phyloP scores from a whole-genome alignment of 2,797 vertebrate species.

The Gymnodraco acuticeps region DNA sequence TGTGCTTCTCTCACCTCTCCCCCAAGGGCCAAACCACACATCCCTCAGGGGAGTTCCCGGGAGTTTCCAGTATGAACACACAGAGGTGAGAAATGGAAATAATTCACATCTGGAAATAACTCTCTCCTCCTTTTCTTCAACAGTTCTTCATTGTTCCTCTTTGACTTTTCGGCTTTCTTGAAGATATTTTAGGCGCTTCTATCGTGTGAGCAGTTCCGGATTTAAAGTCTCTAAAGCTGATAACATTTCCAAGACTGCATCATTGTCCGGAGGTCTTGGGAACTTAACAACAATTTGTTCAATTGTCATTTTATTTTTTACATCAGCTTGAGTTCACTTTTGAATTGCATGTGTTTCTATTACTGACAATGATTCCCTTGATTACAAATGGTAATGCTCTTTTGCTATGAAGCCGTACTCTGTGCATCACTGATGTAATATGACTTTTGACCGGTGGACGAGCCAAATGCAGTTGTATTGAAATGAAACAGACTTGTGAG shows the following conservation, averaged over 20 bases:
- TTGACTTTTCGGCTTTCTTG: conserved; percentile 23
- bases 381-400: conserved; percentile 1
- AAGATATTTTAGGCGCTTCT: conserved; percentile 16
- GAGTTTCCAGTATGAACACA: conserved; percentile 72
- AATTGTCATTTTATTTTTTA: background rate
- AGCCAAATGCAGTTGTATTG: conserved; percentile 41
- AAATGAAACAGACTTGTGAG: conserved; percentile 33
- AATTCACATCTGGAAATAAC: conserved; percentile 65
- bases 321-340: background rate
- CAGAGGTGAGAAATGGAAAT: conserved; percentile 58
- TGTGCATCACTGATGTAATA: background rate
- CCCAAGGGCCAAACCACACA: conserved; percentile 63
- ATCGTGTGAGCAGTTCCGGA: conserved; percentile 17
- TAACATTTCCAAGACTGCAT: background rate
- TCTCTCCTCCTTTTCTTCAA: conserved; percentile 17
- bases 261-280: background rate
- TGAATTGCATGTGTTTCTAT: background rate
- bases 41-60: conserved; percentile 61
- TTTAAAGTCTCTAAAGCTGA: conserved; percentile 14
- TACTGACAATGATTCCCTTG: background rate
- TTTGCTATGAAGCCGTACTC: background rate
- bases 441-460: conserved; percentile 24
- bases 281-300: background rate
- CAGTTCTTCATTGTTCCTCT: conserved; percentile 5
- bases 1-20: conserved; percentile 42